These are phyloP conservation scores for Archivesica marissinica DNA, from an alignment of 1,140 invertebrate species.

Conservation along the genomic window DNA sequence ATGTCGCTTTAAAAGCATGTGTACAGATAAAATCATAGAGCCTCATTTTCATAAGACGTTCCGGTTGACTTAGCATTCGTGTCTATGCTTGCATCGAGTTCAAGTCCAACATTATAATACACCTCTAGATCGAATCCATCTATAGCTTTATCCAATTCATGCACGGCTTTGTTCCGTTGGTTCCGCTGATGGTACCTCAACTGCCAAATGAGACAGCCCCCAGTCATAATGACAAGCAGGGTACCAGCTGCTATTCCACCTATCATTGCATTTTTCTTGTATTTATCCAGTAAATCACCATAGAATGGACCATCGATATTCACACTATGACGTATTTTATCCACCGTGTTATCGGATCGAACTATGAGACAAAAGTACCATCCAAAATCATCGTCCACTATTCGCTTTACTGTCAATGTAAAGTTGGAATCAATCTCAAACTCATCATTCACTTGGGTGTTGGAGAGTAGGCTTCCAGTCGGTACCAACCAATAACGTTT, in stretches of 20 bases:
- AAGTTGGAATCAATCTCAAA: slow-evolving; percentile 28
- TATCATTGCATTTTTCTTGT: slow-evolving; percentile 38
- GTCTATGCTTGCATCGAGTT: not conserved
- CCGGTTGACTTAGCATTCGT: too few species aligned
- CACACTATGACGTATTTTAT: slow-evolving; percentile 17
- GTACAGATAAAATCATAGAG: too few species aligned
- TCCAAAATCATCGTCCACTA: slow-evolving; percentile 45
- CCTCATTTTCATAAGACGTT: too few species aligned
- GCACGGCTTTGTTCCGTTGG: slow-evolving; percentile 14
- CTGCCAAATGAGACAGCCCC: slow-evolving; percentile 24
- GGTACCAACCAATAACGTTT: slow-evolving; percentile 36
- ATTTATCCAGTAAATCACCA: slow-evolving; percentile 41
- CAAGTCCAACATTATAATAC: slow-evolving; percentile 42
- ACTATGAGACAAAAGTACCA: slow-evolving; percentile 45
- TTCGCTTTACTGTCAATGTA: slow-evolving; percentile 23
- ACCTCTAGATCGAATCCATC: slow-evolving; percentile 29
- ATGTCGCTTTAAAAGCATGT: too few species aligned
- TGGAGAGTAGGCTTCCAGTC: slow-evolving; percentile 7
- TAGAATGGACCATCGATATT: slow-evolving; percentile 38
- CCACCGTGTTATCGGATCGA: slow-evolving; percentile 13
- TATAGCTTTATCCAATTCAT: slow-evolving; percentile 52
- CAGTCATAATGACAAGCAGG: slow-evolving; percentile 40
- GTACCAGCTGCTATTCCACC: slow-evolving; percentile 49
- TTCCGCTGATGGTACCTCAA: not conserved
- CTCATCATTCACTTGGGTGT: not conserved